Evolutionary conservation across 1,140 invertebrate genomes (phyloP), one percentile per base, ranked within the genome.

Genomic region (Heliconius congener): DNA sequence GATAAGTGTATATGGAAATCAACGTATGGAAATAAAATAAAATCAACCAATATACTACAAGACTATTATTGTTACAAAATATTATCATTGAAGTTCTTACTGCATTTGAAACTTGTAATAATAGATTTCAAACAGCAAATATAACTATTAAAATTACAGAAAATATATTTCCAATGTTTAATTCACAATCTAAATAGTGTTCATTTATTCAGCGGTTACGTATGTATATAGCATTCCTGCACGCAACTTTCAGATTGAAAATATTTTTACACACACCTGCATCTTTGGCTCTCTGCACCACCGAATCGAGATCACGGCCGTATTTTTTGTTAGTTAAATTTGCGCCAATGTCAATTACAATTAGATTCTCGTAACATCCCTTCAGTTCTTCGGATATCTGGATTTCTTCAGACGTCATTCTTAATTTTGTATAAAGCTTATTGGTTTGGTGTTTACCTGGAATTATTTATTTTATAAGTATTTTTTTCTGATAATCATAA

Each of bases 281-380:
- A 96, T 99, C 98, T 95, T 98, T 98, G 80, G 98, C 98, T 93
- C 98, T 96, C 94, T 98, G 97, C 79, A 99, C 95, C 5, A 99
- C 98, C 82, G 97, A 97, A 95, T 99, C 98, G 87, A 99, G 95
- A 96, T 99, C 98, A 90, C 98, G 96, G 87, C 96, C 96, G 93
- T 98, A 99, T 91, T 99, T 99, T 93, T 98, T 99, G 95, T 99
- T 99, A 5, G 98, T 99, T 84, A 99, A 95, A 96, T 99, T 99
- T 23, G 98, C 98, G 87, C 98, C 98, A 81, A 98, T 97, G 93
- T 99, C 98, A 57, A 99, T 97, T 73, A 99, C 96, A 89, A 99
- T 97, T 91, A 98, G 97, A 95, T 98, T 98, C 93, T 98, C 97
- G 89, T 97, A 98, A 90, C 93, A 94, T 80, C 91, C 91, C 85